A percentile compares a stretch with the other conserved stretches of the same genome.
These are phyloP conservation scores for Sarcophaga peregrina DNA, from an alignment of 1,140 invertebrate genomes.

Conservation along the genomic window DNA sequence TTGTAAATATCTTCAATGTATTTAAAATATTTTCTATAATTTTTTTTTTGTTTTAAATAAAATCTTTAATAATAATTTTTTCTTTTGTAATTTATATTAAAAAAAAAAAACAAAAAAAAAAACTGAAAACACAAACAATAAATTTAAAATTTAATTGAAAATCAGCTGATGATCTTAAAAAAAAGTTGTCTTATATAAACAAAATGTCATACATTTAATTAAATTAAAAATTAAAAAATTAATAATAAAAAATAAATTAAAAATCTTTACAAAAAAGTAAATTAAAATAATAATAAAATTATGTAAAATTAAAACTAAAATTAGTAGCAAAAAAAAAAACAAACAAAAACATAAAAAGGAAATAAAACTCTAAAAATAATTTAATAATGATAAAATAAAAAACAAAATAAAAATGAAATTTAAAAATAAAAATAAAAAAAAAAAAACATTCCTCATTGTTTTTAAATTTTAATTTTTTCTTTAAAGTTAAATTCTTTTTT, in stretches of 20 bases:
- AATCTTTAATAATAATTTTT: constrained; percentile 37
- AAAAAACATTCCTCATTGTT: constrained; percentile 58
- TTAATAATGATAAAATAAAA: too few species aligned
- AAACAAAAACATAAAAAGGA: not conserved
- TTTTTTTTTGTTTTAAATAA: too few species aligned
- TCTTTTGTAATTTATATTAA: constrained; percentile 47
- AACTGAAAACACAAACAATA: too few species aligned
- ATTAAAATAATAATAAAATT: not conserved
- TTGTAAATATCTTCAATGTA: constrained; percentile 5
- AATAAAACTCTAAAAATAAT: not conserved
- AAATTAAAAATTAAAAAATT: constrained; percentile 49
- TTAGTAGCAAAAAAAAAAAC: constrained; percentile 1
- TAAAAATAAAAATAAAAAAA: too few species aligned
- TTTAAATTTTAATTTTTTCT: constrained; percentile 39
- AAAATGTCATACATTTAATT: too few species aligned
- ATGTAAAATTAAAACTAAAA: not conserved
- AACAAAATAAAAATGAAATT: too few species aligned
- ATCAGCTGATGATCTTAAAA: constrained; percentile 49
- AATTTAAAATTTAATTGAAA: too few species aligned
- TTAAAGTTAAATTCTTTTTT: constrained; percentile 8
- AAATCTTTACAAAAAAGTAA: constrained; percentile 23
- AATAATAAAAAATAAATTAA: constrained; percentile 18
- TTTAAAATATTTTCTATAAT: too few species aligned
- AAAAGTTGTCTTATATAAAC: constrained; percentile 29
- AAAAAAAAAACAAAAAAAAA: constrained; percentile 50